These are phyloP conservation scores for Ptyas mucosa DNA, from an alignment of 2,113 vertebrate genomes.

Conservation along the genomic window DNA sequence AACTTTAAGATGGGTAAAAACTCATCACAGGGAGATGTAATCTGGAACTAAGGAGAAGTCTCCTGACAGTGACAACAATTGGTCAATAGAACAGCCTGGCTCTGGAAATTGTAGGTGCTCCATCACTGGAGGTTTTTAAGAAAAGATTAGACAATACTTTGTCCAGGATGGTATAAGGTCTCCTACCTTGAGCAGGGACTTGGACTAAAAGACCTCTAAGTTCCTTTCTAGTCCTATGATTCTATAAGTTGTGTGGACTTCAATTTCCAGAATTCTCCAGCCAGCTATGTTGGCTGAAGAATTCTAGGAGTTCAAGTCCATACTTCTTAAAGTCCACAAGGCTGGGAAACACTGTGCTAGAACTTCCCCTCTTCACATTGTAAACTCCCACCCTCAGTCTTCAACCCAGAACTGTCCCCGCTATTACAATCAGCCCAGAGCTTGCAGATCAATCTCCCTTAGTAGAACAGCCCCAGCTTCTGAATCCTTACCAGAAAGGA, in stretches of 20 bases:
- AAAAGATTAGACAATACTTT: neutral
- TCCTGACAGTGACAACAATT: neutral
- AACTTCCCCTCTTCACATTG: neutral
- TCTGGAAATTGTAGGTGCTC: neutral
- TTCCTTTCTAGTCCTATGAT: neutral
- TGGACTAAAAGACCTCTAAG: neutral
- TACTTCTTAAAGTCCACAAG: neutral
- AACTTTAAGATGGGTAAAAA: neutral
- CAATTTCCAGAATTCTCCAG: neutral
- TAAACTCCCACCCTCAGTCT: neutral
- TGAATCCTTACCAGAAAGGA: slow-evolving; percentile 78
- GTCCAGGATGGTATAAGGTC: neutral
- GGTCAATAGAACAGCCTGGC: neutral
- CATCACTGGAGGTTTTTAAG: neutral
- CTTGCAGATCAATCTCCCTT: neutral
- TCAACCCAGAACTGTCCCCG: neutral
- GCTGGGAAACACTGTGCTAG: neutral
- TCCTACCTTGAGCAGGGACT: neutral
- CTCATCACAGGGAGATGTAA: neutral
- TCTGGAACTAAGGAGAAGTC: neutral
- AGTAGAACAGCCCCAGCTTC: neutral
- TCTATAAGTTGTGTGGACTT: neutral
- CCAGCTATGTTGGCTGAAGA: no score
- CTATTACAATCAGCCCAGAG: neutral
- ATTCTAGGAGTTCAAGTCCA: neutral